Base-by-base conservation (phyloP, 2,888 invertebrate genomes). In the Herminia tarsipennalis region DNA sequence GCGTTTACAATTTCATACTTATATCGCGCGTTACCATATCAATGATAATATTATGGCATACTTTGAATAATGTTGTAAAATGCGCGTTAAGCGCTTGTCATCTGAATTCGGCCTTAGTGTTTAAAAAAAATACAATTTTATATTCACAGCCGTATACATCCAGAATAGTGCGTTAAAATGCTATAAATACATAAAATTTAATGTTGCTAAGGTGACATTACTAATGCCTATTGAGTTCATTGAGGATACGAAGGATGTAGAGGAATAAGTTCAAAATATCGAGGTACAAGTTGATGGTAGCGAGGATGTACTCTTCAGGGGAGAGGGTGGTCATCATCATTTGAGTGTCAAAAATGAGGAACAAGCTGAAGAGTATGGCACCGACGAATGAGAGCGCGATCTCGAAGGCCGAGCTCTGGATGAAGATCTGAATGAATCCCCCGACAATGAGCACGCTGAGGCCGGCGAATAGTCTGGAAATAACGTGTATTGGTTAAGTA, bases 231-330 rank as follows among this genome's bases (percentile, higher is more conserved):
- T 92, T 93, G 21, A 93, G 54, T 42, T 93, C 94, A 55, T 94
- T 94, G 38, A 97, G 88, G 62, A 96, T 94, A 48, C 96, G 93
- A 43, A 98, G 92, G 63, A 97, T 95, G 78, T 96, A 94, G 10
- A 97, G 73, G 88, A 98, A 98, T 56, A 97, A 87, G 83, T 97
- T 97, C 57, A 98, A 92, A 47, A 98, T 96, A 73, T 98, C 97
- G 89, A 97, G 92, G 80, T 98, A 98, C 28, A 98, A 89, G 79
- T 95, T 96, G 76, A 97, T 96, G 0, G 97, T 95, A 1, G 96
- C 97, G 35, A 96, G 85, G 65, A 98, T 96, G 83, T 98, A 98
- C 75, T 98, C 97, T 78, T 98, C 97, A 0, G 97, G 94, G 0
- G 96, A 96, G 37, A 96, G 86, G 2, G 92, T 93, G 58, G 94